Conservation (phyloP, 2,797 vertebrate species). For the Xiphophorus birchmanni region DNA sequence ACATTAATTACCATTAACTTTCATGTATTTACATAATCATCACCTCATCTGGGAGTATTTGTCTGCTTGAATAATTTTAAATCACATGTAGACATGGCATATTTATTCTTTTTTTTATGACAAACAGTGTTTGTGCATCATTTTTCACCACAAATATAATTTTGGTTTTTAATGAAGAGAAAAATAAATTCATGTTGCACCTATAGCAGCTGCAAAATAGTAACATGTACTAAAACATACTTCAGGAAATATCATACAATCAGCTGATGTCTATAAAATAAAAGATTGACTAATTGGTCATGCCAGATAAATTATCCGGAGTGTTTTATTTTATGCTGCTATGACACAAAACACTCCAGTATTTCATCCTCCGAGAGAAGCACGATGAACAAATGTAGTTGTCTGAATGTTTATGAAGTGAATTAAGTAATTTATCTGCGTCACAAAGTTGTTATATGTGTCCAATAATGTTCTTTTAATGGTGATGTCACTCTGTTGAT, state of each 20-base stretch:
- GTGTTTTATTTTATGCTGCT: not conserved
- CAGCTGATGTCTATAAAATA: not conserved
- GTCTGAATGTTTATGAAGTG: not conserved
- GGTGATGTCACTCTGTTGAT: not conserved
- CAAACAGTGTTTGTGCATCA: not conserved
- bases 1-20: not conserved
- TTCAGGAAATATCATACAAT: not conserved
- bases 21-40: not conserved
- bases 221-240: not conserved
- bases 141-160: not conserved
- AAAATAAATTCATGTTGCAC: not conserved
- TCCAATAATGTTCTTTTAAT: not conserved
- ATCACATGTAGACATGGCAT: not conserved
- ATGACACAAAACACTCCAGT: not conserved
- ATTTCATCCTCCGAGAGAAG: not conserved
- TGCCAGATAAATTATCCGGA: not conserved
- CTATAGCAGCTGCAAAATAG: not conserved
- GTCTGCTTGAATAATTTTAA: not conserved
- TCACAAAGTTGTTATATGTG: constrained; percentile 2
- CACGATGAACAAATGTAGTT: not conserved
- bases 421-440: not conserved
- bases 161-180: not conserved
- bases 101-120: not conserved
- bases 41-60: not conserved
- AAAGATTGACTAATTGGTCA: not conserved